Percentiles rank a stretch among this genome's conserved stretches.
These are phyloP conservation scores for Amazona guildingii DNA, from an alignment of 2,113 vertebrate species.

Conservation along the genomic window DNA sequence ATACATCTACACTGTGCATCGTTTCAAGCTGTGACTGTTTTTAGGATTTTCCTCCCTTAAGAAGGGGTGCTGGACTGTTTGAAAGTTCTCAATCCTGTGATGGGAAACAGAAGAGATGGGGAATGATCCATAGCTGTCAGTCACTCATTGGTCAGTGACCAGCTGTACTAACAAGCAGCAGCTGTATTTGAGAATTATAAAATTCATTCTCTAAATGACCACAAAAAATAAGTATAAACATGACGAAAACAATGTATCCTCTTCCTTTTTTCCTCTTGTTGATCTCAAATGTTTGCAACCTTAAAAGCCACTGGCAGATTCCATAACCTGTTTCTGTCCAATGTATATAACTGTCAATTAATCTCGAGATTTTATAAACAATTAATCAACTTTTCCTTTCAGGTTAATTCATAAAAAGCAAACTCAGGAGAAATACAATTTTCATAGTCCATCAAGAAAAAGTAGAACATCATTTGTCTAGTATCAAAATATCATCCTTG, in stretches of 20 bases:
- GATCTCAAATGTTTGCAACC: background rate
- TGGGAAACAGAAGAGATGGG: background rate
- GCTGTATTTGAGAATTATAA: background rate
- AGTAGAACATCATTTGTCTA: background rate
- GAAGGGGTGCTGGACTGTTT: background rate
- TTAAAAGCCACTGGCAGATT: background rate
- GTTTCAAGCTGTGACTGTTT: background rate
- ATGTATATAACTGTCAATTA: background rate
- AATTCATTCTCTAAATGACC: background rate
- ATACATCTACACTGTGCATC: background rate
- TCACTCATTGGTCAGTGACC: background rate
- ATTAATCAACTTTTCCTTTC: background rate
- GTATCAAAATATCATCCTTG: background rate
- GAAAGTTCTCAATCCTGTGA: background rate
- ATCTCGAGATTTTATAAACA: background rate
- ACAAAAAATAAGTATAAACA: background rate
- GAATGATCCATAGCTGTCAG: background rate
- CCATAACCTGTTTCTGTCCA: background rate
- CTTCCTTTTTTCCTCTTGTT: background rate
- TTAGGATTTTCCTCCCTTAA: background rate
- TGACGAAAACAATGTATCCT: background rate
- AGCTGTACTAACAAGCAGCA: background rate
- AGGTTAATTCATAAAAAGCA: background rate
- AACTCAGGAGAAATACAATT: background rate
- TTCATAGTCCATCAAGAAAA: background rate